Evolutionary conservation across 2,888 invertebrate species (phyloP).

Genomic region (Amaurobius ferox): DNA sequence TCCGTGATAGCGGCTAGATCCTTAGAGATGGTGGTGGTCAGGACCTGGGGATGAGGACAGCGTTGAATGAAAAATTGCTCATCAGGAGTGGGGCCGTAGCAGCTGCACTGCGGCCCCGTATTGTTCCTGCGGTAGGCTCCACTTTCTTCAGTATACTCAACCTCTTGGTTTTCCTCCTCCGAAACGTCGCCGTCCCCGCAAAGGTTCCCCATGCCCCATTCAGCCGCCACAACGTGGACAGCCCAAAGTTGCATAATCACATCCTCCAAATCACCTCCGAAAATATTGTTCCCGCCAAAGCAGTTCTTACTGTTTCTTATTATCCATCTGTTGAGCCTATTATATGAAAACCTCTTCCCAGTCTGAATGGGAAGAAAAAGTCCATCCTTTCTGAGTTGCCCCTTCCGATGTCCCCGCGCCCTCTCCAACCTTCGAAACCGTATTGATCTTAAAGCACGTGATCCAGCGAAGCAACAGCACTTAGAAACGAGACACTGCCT

Average conservation of each 20-base stretch:
- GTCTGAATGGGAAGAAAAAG: too few relatives aligned
- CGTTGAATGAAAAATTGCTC: conserved; percentile 66
- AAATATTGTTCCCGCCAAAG: too few relatives aligned
- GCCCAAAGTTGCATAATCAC: too few relatives aligned
- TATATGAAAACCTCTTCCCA: too few relatives aligned
- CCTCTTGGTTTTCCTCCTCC: conserved; percentile 34
- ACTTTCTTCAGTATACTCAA: background rate
- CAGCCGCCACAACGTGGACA: too few relatives aligned
- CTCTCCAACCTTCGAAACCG: conserved; percentile 56
- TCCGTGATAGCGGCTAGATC: conserved; percentile 79
- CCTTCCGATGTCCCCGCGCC: too few relatives aligned
- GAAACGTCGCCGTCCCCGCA: conserved; percentile 57
- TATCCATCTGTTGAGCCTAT: too few relatives aligned
- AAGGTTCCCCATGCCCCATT: conserved; percentile 66
- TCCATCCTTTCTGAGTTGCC: too few relatives aligned
- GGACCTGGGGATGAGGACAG: conserved; percentile 77
- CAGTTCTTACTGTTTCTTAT: too few relatives aligned
- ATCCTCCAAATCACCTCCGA: too few relatives aligned
- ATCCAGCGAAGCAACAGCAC: conserved; percentile 63
- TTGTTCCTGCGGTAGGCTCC: background rate
- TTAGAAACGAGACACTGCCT: conserved; percentile 63
- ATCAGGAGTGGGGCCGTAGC: conserved; percentile 63
- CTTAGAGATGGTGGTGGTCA: conserved; percentile 79
- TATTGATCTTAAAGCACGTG: conserved; percentile 64
- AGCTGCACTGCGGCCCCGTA: conserved; percentile 60